These are phyloP conservation scores for Mesorhabditis belari DNA, from an alignment of 2,888 invertebrate species.

Conservation along the genomic window DNA sequence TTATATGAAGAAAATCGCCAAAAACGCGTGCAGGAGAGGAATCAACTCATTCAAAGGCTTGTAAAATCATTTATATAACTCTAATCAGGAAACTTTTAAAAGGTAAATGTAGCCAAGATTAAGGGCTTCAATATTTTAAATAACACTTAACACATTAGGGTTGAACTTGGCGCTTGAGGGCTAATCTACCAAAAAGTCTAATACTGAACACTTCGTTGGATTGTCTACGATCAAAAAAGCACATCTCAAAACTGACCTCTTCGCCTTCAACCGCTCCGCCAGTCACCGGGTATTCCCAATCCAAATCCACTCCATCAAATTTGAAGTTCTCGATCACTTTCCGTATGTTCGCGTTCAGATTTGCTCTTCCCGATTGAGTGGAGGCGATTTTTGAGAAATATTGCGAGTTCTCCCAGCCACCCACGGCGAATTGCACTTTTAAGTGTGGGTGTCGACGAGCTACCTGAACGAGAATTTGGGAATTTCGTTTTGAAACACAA, in stretches of 20 bases:
- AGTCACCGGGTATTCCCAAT: conserved; percentile 52
- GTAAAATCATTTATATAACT: no score
- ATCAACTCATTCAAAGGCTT: no score
- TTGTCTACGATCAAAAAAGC: neutral
- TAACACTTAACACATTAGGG: no score
- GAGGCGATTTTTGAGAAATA: conserved; percentile 40
- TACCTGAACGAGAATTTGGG: conserved; percentile 8
- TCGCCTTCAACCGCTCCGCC: conserved; percentile 43
- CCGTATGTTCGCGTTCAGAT: conserved; percentile 19
- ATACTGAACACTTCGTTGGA: neutral
- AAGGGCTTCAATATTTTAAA: no score
- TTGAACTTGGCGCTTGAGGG: no score
- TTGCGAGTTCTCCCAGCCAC: conserved; percentile 51
- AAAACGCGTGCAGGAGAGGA: neutral
- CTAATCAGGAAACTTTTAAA: no score
- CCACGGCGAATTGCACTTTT: conserved; percentile 47
- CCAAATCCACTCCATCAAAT: conserved; percentile 51
- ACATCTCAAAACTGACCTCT: conserved; percentile 11
- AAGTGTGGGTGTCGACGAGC: conserved; percentile 30
- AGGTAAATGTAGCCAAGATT: no score
- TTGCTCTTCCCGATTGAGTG: conserved; percentile 23
- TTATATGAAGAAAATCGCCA: no score
- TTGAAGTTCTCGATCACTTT: conserved; percentile 31
- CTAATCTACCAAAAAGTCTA: no score
- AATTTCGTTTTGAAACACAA: neutral